These are phyloP conservation scores for Manacus vitellinus DNA, from an alignment of 2,113 vertebrate genomes.

Conservation along the genomic window DNA sequence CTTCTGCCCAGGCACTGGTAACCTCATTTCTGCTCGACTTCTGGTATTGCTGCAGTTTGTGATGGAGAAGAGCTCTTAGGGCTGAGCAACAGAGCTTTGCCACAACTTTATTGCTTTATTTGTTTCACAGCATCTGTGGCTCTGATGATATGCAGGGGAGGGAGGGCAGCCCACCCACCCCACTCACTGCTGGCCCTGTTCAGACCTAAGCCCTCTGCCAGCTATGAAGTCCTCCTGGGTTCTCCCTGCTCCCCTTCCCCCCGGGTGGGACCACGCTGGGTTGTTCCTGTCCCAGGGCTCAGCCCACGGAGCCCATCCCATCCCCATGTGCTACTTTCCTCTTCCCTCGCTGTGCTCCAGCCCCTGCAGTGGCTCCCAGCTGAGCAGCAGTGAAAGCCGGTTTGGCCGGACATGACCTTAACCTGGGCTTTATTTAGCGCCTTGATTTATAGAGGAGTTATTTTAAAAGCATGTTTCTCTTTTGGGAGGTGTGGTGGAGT, in stretches of 20 bases:
- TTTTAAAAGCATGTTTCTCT: conserved; percentile 43
- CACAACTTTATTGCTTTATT: background rate
- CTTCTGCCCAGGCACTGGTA: background rate
- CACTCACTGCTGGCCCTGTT: background rate
- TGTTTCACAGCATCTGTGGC: background rate
- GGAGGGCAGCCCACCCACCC: background rate
- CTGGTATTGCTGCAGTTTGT: background rate
- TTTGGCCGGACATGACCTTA: conserved; percentile 48
- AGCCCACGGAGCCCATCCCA: background rate
- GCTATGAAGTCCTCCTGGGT: background rate
- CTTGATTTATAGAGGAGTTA: conserved; percentile 55
- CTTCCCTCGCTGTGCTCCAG: background rate
- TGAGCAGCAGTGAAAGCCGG: conserved; percentile 14
- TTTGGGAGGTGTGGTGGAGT: conserved; percentile 31
- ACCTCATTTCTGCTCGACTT: background rate
- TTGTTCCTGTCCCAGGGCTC: background rate
- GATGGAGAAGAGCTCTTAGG: background rate
- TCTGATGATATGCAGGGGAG: background rate
- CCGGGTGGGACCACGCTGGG: background rate
- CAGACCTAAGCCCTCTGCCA: background rate
- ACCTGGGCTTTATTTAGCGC: conserved; percentile 63
- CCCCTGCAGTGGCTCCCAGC: background rate
- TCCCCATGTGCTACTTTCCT: background rate
- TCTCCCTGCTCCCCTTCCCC: background rate
- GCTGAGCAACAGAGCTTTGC: background rate